Conservation (phyloP, 2,888 invertebrate species). For the Onchidella celtica region DNA sequence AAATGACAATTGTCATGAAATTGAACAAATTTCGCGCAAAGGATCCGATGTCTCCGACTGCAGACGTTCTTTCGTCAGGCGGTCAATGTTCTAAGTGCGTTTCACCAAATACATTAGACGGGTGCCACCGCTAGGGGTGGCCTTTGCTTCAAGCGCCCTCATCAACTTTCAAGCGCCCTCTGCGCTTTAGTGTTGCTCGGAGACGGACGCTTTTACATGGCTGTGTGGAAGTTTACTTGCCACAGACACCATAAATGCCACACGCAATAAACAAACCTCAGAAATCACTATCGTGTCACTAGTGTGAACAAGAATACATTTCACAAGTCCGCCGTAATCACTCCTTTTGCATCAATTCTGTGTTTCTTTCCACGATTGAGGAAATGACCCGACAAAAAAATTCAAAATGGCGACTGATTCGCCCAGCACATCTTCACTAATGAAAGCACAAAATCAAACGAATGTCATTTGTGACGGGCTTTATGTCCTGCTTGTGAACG, state of each 20-base stretch:
- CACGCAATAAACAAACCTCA: neutral
- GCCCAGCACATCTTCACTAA: neutral
- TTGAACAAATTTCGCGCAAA: too few relatives aligned
- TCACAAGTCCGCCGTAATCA: neutral
- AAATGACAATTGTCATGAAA: too few relatives aligned
- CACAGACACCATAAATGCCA: neutral
- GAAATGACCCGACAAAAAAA: constrained; percentile 17
- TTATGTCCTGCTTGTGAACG: too few relatives aligned
- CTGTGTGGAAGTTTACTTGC: neutral
- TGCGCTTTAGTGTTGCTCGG: constrained; percentile 50
- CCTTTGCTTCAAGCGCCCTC: constrained; percentile 62
- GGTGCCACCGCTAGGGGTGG: constrained; percentile 54
- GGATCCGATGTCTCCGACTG: too few relatives aligned
- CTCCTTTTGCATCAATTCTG: neutral
- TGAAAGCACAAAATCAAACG: too few relatives aligned
- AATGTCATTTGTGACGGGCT: too few relatives aligned
- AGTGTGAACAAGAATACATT: neutral
- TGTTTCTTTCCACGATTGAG: neutral
- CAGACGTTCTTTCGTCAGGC: too few relatives aligned
- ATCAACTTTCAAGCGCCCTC: constrained; percentile 64
- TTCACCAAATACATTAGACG: neutral
- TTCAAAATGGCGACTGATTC: constrained; percentile 45
- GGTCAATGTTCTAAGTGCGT: too few relatives aligned
- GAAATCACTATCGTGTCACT: neutral
- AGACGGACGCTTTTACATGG: constrained; percentile 26